Evolutionary conservation across 1,140 invertebrate genomes (phyloP), one percentile per base, ranked within the genome.

Genomic region (Bombus confusus): DNA sequence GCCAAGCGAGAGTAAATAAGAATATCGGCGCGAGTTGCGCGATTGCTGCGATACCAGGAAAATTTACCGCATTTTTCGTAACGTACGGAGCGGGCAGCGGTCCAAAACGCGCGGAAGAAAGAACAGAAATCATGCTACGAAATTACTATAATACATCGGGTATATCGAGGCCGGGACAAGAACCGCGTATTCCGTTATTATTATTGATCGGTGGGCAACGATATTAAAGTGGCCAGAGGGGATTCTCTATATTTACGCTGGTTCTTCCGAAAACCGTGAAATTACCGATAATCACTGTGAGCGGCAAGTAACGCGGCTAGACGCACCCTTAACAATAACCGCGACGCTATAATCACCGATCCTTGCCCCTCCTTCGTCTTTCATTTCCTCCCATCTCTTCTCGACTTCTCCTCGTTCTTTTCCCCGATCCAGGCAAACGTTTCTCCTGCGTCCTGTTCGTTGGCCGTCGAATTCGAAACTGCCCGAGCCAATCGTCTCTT

Each of bases 141-240:
- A 95, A 95, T 95, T 95, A 95, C 94, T 95, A 94, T 95, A 94
- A 95, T 95, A 95, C 91, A 72, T 79, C 71, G 86, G 86, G 87
- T 91, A 86, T 92, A 91, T 87, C 87, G 88, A 43, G 80, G 86
- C 87, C 92, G 86, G 81, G 90, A 93, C 91, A 92, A 91, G 90
- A 90, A 43, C 80, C 78, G 80, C 91, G 91, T 91, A 93, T 94
- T 94, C 88, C 91, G 93, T 93, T 94, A 92, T 93, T 94, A 94
- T 94, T 94, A 95, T 94, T 93, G 94, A 95, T 95, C 93, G 91
- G 89, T 86, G 86, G 41, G 83, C 82, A 87, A 86, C 92, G 90
- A 93, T 93, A 94, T 94, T 94, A 94, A 94, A 94, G 92, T 90
- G 93, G 91, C 88, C 87, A 80, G 82, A 84, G 74, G 82, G 83